Evolutionary conservation across 1,140 invertebrate species (phyloP).

Genomic region (Bursaphelenchus mucronatus): DNA sequence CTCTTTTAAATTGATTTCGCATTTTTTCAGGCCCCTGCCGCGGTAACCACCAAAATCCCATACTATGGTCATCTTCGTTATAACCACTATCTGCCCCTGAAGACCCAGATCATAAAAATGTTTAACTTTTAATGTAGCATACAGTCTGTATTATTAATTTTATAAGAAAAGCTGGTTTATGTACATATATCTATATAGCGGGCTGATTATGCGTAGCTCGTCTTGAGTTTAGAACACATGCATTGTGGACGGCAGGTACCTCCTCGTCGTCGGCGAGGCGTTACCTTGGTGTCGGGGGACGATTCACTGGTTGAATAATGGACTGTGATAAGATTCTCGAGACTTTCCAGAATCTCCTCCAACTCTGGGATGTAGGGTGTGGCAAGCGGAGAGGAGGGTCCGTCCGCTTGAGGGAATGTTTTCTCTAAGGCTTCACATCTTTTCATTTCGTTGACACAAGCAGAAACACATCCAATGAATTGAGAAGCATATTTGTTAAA

Average conservation of each 20-base stretch:
- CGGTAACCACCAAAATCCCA: too few species aligned
- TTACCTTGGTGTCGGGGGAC: slow-evolving; percentile 52
- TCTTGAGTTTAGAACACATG: slow-evolving; percentile 59
- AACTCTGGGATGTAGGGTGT: slow-evolving; percentile 37
- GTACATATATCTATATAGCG: not conserved
- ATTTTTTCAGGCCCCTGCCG: too few species aligned
- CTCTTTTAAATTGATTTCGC: too few species aligned
- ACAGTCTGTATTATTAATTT: too few species aligned
- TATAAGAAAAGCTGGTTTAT: not conserved
- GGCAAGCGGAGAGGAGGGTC: slow-evolving; percentile 6
- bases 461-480: slow-evolving; percentile 59
- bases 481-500: slow-evolving; percentile 46
- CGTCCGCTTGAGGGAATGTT: slow-evolving; percentile 41
- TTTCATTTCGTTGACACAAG: slow-evolving; percentile 55
- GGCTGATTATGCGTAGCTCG: slow-evolving; percentile 56
- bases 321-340: slow-evolving; percentile 60
- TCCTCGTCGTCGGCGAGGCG: slow-evolving; percentile 47
- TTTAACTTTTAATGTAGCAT: too few species aligned
- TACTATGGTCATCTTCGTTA: too few species aligned
- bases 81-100: too few species aligned
- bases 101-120: too few species aligned
- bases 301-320: slow-evolving; percentile 59
- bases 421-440: slow-evolving; percentile 52
- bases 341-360: slow-evolving; percentile 54
- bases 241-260: slow-evolving; percentile 54